A percentile compares a stretch with the other conserved stretches of the same genome.
phyloP scores from a whole-genome alignment of 2,888 invertebrate genomes.

The Metallyticus violacea region DNA sequence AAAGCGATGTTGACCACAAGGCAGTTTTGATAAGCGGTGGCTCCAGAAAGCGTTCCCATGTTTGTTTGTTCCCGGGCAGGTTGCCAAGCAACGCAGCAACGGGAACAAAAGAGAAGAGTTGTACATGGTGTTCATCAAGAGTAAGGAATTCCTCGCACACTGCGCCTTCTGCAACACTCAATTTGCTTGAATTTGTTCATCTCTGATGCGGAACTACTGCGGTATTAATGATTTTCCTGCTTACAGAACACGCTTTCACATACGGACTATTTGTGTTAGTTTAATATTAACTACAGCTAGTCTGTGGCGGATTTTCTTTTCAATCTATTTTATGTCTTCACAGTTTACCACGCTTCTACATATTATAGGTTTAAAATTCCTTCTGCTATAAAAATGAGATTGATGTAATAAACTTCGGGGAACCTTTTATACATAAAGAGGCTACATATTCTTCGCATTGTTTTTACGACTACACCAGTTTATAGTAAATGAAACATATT shows the following conservation, averaged over 20 bases:
- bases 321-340: too few species aligned
- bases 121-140: slow-evolving; percentile 1
- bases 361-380: too few species aligned
- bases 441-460: too few species aligned
- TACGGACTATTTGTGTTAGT: too few species aligned
- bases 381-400: too few species aligned
- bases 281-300: too few species aligned
- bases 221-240: neutral
- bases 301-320: too few species aligned
- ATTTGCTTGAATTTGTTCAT: neutral
- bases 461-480: too few species aligned
- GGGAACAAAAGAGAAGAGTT: neutral
- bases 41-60: slow-evolving; percentile 34
- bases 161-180: neutral
- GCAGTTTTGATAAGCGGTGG: slow-evolving; percentile 32
- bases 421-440: too few species aligned
- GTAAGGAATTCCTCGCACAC: neutral
- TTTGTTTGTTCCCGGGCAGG: slow-evolving; percentile 33
- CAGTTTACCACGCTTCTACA: too few species aligned
- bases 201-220: neutral
- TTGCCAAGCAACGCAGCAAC: slow-evolving; percentile 29
- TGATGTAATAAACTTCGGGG: too few species aligned
- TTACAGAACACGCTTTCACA: neutral
- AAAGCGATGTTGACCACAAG: slow-evolving; percentile 14
- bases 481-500: too few species aligned